phyloP scores from a whole-genome alignment of 2,888 invertebrate species.

The Noctua comes region DNA sequence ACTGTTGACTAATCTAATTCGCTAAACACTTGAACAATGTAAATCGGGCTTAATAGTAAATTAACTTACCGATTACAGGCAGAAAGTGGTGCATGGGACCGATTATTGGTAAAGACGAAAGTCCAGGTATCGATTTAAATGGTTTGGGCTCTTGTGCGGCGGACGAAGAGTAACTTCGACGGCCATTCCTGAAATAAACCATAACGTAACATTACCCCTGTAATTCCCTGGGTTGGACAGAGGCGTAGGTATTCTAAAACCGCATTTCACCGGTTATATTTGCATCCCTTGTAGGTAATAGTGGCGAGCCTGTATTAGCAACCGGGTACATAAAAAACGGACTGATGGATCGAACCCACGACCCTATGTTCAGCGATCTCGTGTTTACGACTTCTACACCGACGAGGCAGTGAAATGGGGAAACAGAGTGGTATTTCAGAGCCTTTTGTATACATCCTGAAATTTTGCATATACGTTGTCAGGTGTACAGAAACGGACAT shows the following conservation, averaged over 20 bases:
- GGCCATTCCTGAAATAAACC: slow-evolving; percentile 57
- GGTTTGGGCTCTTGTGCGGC: slow-evolving; percentile 71
- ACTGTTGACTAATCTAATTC: not conserved
- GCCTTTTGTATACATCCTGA: not conserved
- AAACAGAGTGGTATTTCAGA: not conserved
- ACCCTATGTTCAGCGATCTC: not conserved
- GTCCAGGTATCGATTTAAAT: slow-evolving; percentile 80
- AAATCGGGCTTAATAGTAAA: not conserved
- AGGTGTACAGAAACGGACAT: too few species aligned
- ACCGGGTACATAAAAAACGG: not conserved
- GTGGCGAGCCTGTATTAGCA: not conserved
- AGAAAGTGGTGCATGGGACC: slow-evolving; percentile 82
- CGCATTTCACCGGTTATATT: not conserved
- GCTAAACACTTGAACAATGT: not conserved
- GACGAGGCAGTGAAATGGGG: not conserved
- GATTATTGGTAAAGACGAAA: slow-evolving; percentile 80
- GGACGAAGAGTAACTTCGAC: slow-evolving; percentile 59
- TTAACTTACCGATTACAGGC: slow-evolving; percentile 78
- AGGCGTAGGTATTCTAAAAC: not conserved
- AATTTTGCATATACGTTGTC: too few species aligned
- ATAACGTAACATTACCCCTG: slow-evolving; percentile 3
- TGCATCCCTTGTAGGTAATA: not conserved
- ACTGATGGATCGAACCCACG: too few species aligned
- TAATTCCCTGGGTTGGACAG: not conserved
- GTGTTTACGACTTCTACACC: not conserved